A percentile compares a stretch with the other conserved stretches of the same genome.
Evolutionary conservation across 1,140 invertebrate genomes (phyloP).

Genomic region (Lucilia cuprina): DNA sequence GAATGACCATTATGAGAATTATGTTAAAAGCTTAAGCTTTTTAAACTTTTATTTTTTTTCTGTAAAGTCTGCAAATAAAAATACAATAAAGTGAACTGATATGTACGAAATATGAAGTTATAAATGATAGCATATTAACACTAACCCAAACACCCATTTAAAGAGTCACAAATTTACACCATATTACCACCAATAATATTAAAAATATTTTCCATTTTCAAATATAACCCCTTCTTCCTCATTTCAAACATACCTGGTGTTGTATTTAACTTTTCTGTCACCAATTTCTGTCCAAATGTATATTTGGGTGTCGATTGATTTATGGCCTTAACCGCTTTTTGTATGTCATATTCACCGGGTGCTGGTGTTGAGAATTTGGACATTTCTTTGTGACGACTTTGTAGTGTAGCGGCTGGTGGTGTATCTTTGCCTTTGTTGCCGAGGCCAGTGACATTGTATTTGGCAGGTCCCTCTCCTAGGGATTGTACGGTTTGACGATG

Average conservation of each 20-base stretch:
- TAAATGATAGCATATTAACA: background rate
- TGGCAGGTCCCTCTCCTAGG: constrained; percentile 83
- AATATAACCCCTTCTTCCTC: background rate
- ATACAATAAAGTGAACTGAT: background rate
- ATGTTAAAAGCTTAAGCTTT: background rate
- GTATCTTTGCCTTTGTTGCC: constrained; percentile 75
- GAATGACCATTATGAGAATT: background rate
- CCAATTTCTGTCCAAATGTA: constrained; percentile 64
- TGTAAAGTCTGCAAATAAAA: background rate
- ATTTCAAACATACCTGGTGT: constrained; percentile 62
- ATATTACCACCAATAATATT: constrained; percentile 32
- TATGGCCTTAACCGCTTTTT: constrained; percentile 72
- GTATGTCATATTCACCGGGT: constrained; percentile 82
- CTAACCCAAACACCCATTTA: constrained; percentile 14
- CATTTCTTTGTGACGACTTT: constrained; percentile 76
- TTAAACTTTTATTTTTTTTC: background rate
- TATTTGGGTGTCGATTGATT: constrained; percentile 74
- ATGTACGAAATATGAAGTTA: background rate
- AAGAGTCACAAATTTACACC: background rate
- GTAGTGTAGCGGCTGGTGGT: constrained; percentile 76
- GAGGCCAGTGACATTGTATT: constrained; percentile 85
- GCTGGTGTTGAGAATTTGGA: constrained; percentile 80
- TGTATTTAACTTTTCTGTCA: constrained; percentile 53
- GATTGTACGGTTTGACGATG: constrained; percentile 64
- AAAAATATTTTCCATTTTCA: background rate